These are phyloP conservation scores for Gobius niger DNA, from an alignment of 2,113 vertebrate species.

Conservation along the genomic window DNA sequence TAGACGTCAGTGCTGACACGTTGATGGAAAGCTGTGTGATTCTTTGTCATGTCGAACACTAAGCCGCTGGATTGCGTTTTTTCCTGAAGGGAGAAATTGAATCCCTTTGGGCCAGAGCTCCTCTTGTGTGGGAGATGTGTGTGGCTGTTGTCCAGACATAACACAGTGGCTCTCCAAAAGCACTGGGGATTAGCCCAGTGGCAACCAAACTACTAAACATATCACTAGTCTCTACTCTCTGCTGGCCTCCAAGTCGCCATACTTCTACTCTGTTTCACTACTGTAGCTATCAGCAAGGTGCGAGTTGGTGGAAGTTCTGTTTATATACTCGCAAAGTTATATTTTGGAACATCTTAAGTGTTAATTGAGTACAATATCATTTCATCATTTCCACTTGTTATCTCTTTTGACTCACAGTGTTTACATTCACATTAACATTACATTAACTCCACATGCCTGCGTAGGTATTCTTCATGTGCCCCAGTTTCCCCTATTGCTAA, in stretches of 20 bases:
- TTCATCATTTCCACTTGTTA: no score
- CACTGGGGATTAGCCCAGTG: slow-evolving; percentile 49
- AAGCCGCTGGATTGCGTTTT: slow-evolving; percentile 16
- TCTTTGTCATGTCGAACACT: slow-evolving; percentile 30
- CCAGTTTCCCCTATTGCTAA: no score
- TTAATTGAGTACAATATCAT: no score
- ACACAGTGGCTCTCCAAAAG: slow-evolving; percentile 50
- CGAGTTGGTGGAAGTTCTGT: not conserved
- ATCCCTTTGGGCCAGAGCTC: slow-evolving; percentile 10
- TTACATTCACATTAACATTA: no score
- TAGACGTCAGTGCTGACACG: slow-evolving; percentile 7
- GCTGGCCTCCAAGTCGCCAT: not conserved
- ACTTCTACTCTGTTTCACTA: no score
- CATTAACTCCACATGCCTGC: no score
- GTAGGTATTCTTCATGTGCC: no score
- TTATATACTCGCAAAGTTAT: no score
- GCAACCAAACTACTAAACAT: slow-evolving; percentile 36
- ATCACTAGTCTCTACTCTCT: slow-evolving; percentile 36
- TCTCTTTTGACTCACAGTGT: no score
- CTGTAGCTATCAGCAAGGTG: not conserved
- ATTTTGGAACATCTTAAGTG: no score
- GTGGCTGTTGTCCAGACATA: slow-evolving; percentile 47
- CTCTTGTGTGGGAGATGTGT: slow-evolving; percentile 37
- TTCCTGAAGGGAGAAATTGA: slow-evolving; percentile 11
- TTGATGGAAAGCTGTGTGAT: slow-evolving; percentile 22